Conservation (phyloP, 2,113 vertebrate genomes). For the Dicentrarchus labrax region DNA sequence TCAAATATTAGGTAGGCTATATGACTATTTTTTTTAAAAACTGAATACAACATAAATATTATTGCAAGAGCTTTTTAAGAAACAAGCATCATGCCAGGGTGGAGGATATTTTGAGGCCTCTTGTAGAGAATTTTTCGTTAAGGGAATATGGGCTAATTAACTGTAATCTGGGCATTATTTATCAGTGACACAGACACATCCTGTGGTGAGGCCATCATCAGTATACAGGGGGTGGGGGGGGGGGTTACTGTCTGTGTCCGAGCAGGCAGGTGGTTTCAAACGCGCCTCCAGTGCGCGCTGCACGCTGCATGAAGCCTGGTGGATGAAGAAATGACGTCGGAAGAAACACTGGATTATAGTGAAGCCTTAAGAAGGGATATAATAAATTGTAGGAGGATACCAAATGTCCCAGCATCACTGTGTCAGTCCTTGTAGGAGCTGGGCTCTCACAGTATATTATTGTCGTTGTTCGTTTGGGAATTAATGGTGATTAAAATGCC, state of each 20-base stretch:
- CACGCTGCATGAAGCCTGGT: slow-evolving; percentile 21
- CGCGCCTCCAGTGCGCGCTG: slow-evolving; percentile 45
- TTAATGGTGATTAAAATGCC: slow-evolving; percentile 4
- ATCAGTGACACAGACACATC: slow-evolving; percentile 17
- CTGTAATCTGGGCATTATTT: slow-evolving; percentile 33
- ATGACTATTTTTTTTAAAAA: neutral
- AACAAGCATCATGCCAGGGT: neutral
- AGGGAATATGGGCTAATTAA: neutral
- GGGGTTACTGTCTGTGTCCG: slow-evolving; percentile 35
- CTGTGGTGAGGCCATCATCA: slow-evolving; percentile 29
- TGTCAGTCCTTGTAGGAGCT: neutral
- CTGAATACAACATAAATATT: neutral
- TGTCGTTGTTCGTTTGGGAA: neutral
- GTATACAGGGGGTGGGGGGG: neutral
- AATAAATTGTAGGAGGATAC: slow-evolving; percentile 9
- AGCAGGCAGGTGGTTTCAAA: slow-evolving; percentile 60
- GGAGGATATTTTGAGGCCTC: neutral
- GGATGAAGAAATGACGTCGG: slow-evolving; percentile 38
- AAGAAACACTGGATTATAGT: slow-evolving; percentile 26
- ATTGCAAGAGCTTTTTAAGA: neutral
- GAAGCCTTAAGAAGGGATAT: slow-evolving; percentile 4
- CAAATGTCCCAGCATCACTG: slow-evolving; percentile 21
- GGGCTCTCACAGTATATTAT: neutral
- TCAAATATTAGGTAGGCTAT: neutral
- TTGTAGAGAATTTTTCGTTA: neutral